Base-by-base conservation (phyloP, 2,113 vertebrate genomes). In the Oxyruncus cristatus region DNA sequence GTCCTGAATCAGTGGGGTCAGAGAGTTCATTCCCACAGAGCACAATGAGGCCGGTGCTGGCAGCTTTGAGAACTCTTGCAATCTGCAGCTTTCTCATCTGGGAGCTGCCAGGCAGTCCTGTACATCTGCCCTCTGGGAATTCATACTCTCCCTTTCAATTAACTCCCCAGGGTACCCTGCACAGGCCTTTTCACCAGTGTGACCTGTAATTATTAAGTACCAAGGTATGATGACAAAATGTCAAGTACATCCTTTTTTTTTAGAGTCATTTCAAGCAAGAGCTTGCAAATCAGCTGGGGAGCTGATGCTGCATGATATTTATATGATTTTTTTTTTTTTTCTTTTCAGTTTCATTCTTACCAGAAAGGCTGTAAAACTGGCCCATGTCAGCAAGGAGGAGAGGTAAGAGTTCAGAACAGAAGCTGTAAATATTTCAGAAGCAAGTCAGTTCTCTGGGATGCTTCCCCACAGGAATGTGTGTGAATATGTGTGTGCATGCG, bases 301-400 rank as follows among this genome's bases (percentile, higher is more conserved):
- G 49, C 58, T 92, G 71, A 58, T 11, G 35, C 77, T 68, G 55
- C 5, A 0, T 52, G 63, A 63, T 63, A 79, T 52, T 95, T 53
- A 85, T 30, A 5, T 42, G 18, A 22, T 26, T 2, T 94, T 17
- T 77, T 93, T 44, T 46, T 22, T 52, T 28, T 84, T 96, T 76
- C 92, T 70, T 84, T 96, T 27, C 95, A 99, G 99, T 70, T 99
- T 99, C 96, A 99, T 99, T 89, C 98, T 99, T 55, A 94, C 98
- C 75, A 98, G 98, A 78, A 99, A 99, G 94, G 98, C 98, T 88
- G 91, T 98, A 90, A 98, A 87, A 84, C 97, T 99, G 53, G 95
- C 97, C 39, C 96, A 55, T 42, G 96, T 99, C 86, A 98, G 97
- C 88, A 99, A 98, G 94, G 99, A 99, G 52, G 98, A 99, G 92